Evolutionary conservation across 2,113 vertebrate genomes (phyloP).

Genomic region (Alosa alosa): DNA sequence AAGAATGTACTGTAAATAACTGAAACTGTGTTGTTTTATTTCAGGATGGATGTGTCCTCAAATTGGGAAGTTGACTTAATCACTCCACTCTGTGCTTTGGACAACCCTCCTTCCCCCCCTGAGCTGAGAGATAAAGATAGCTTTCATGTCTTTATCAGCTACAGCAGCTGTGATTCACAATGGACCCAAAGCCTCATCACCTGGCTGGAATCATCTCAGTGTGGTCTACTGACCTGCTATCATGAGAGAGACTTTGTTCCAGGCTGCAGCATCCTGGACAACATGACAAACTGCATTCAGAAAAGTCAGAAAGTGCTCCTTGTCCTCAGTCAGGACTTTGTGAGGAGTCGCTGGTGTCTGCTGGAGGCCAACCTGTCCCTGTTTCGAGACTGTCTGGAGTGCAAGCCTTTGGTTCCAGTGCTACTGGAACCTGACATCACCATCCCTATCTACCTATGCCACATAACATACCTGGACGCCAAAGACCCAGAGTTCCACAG

Average conservation of each 20-base stretch:
- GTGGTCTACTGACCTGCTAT: slow-evolving; percentile 17
- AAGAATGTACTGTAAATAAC: too few relatives aligned
- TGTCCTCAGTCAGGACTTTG: slow-evolving; percentile 64
- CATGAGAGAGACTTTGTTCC: slow-evolving; percentile 25
- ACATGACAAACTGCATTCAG: slow-evolving; percentile 56
- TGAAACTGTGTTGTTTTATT: too few relatives aligned
- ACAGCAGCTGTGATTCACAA: too few relatives aligned
- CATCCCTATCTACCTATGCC: slow-evolving; percentile 51
- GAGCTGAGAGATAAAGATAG: too few relatives aligned
- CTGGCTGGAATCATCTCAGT: slow-evolving; percentile 48
- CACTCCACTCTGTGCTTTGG: too few relatives aligned
- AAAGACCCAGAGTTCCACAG: slow-evolving; percentile 45
- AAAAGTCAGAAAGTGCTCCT: slow-evolving; percentile 57
- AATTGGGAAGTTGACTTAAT: too few relatives aligned
- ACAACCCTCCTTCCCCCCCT: too few relatives aligned
- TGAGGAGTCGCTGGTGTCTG: slow-evolving; percentile 66
- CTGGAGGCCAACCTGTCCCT: slow-evolving; percentile 66
- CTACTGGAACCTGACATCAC: slow-evolving; percentile 56
- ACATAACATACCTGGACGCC: slow-evolving; percentile 52
- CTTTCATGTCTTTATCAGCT: slow-evolving; percentile 39
- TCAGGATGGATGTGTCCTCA: too few relatives aligned
- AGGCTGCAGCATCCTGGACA: slow-evolving; percentile 62
- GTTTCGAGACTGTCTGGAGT: slow-evolving; percentile 60
- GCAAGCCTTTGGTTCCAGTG: slow-evolving; percentile 60
- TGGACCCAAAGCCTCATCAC: neutral